A percentile compares a stretch with the other conserved stretches of the same genome.
Conservation (phyloP, 2,113 vertebrate genomes). For the Phasianus colchicus region DNA sequence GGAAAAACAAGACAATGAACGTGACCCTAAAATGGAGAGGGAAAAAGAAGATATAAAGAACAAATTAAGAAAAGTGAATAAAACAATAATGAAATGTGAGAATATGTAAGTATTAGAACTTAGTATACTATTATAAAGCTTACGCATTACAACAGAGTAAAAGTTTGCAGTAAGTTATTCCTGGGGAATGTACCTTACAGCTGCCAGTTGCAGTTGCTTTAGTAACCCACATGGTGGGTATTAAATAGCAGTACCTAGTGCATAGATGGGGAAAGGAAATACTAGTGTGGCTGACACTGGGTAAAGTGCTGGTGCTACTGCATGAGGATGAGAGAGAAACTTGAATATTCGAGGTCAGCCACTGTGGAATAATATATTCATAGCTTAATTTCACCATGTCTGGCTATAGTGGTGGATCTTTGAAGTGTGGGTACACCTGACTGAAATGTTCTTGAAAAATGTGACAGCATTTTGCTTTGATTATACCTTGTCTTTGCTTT, state of each 20-base stretch:
- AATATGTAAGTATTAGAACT: slow-evolving; percentile 35
- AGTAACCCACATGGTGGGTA: background rate
- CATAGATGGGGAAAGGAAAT: background rate
- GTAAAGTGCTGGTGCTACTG: background rate
- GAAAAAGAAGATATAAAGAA: background rate
- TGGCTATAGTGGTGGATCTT: background rate
- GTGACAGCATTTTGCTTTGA: background rate
- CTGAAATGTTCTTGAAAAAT: background rate
- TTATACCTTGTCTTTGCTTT: background rate
- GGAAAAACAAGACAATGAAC: background rate
- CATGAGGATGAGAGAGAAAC: background rate
- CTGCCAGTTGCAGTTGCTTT: background rate
- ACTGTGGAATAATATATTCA: background rate
- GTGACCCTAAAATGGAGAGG: background rate
- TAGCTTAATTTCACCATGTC: background rate
- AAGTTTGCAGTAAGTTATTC: background rate
- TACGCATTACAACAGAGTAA: accelerated
- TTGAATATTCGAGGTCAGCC: background rate
- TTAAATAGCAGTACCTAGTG: background rate
- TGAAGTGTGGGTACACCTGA: background rate
- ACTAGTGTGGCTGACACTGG: background rate
- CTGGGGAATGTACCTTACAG: background rate
- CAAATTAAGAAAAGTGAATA: slow-evolving; percentile 4
- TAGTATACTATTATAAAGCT: background rate
- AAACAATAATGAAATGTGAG: background rate